Evolutionary conservation across 1,140 invertebrate species (phyloP).

Genomic region (Orchestia grillus): DNA sequence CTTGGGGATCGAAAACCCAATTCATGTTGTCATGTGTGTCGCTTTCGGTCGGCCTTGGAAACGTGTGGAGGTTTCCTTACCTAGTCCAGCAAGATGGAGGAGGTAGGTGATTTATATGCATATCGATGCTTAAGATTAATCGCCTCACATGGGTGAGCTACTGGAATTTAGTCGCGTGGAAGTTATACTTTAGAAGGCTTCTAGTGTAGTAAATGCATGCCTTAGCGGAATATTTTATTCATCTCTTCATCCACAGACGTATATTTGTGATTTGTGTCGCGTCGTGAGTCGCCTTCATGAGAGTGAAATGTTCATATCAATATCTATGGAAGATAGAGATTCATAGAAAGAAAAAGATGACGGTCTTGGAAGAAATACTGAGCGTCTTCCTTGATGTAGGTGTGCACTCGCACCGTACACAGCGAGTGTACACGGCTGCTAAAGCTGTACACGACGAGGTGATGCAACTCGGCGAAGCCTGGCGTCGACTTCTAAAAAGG

Average conservation of each 20-base stretch:
- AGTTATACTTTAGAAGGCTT: no score
- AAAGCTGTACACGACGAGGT: not conserved
- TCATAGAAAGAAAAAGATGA: not conserved
- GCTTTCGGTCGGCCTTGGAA: constrained; percentile 90
- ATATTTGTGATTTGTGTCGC: not conserved
- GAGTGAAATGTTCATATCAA: not conserved
- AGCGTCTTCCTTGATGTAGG: not conserved
- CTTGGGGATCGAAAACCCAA: constrained; percentile 80
- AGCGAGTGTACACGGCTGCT: not conserved
- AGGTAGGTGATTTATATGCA: constrained; percentile 77
- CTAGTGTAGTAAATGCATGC: not conserved
- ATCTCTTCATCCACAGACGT: not conserved
- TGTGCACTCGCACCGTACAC: not conserved
- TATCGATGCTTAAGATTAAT: no score
- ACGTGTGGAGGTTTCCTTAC: constrained; percentile 96
- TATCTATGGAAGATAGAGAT: not conserved
- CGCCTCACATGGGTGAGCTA: no score
- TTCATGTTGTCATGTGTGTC: constrained; percentile 92
- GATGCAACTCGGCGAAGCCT: not conserved
- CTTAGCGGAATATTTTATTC: not conserved
- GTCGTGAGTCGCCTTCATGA: no score
- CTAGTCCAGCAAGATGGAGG: constrained; percentile 95
- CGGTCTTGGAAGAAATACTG: not conserved
- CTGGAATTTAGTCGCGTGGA: no score
- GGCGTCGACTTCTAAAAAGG: not conserved